Evolutionary conservation across 2,888 invertebrate species (phyloP), one percentile per base, ranked within the genome.

Genomic region (Brenthis ino): DNA sequence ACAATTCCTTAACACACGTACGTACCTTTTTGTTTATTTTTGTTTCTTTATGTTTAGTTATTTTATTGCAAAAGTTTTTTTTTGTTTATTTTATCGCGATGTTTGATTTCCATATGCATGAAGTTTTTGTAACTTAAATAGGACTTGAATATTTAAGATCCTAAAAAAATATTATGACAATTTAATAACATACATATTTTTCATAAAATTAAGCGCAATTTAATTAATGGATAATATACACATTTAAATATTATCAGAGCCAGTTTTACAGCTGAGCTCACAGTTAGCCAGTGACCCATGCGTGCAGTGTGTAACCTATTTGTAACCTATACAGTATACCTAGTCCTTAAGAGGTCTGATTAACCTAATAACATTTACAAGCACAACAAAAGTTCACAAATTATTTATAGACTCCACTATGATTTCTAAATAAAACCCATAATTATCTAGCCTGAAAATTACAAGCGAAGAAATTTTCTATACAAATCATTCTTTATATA

Each of bases 1-100:
- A 89, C 89, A 89, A 83, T 91, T 91, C 83, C 87, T 86, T 85
- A 77, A 84, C 82, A 86, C 84, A 89, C 89, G 93, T 93, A 93
- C 81, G 93, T 93, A 93, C 87, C 84, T 83, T 87, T 85, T 88
- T 87, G 79, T 80, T 85, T 87, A 85, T 79, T 79, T 80, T 83
- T 79, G 75, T 80, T 82, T 79, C 24, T 50, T 61, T 61, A n/a
- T 79, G 71, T 75, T 82, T 78, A 73, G 70, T 77, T 77, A 70
- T 58, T 58, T 61, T 58, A 55, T 73, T 65, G 61, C 64, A 67
- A 55, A 56, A 63, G 33, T 68, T 72, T 67, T n/a, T 16, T 65
- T 64, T 63, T 14, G 3, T 24, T 61, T 56, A 50, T 24, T 61
- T 14, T 68, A 16, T 14, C 57, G 37, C 16, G 28, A 14, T 8